Base-by-base conservation (phyloP, 2,888 invertebrate genomes). In the Lepidocyrtoides sp. region DNA sequence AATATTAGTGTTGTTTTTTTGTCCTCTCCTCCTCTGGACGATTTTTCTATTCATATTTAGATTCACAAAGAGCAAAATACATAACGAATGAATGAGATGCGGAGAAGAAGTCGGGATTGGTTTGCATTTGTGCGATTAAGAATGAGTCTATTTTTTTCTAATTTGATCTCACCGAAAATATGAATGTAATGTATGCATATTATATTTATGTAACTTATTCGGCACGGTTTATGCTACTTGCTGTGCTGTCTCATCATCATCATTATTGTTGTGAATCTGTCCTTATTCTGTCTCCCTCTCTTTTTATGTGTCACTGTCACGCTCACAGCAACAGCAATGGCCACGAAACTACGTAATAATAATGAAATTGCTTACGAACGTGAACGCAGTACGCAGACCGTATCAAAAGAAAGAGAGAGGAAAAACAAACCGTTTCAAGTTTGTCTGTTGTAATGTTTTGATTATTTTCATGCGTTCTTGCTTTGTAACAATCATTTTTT, bases 1-100 rank as follows among this genome's bases (percentile, higher is more conserved):
- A 77, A 51, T 51, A 48, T 44, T 75, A 23, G 36, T 32, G 41
- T 72, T 72, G 36, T 41, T 5, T 60, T 14, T 66, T 66, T 66
- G 66, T 29, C 66, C 32, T 51, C 29, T 51, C 77, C 77, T 26
- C n/a, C n/a, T n/a, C n/a, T n/a, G 32, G 32, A 51, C n/a, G 1
- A 23, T 51, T 51, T 77, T 77, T 77, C 26, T 26, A 54, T 77
- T 77, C 77, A 77, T 77, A 77, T 51, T 51, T 23, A 77, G 77
- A 77, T 36, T 51, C 48, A 75, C 12, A 44, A 12, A 44, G 12
- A 44, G 12, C 20, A 20, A 44, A 20, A 14, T 12, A 48, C 41
- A 44, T 44, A 75, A 75, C 44, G 48, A 12, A 44, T 75, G 72
- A 44, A 44, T 75, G 48, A 44, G 48, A 75, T 10, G 60, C n/a